These are phyloP conservation scores for Microchrysa polita DNA, from an alignment of 2,888 invertebrate genomes.

Conservation along the genomic window DNA sequence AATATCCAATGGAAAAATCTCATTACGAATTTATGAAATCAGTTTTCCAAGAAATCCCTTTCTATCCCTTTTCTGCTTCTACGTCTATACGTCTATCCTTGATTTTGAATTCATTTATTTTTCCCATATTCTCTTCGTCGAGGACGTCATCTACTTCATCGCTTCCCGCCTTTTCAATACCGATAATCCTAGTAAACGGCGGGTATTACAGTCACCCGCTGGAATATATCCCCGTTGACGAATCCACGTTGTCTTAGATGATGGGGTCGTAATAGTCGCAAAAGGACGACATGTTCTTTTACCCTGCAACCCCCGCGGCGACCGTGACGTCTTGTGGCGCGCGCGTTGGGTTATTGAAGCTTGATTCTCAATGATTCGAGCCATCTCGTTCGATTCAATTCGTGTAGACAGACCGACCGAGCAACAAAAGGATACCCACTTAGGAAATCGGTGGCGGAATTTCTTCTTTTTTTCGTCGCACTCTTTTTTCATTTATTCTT, in stretches of 20 bases:
- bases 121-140: slow-evolving; percentile 35
- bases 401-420: slow-evolving; percentile 11
- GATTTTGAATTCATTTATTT: slow-evolving; percentile 21
- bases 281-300: slow-evolving; percentile 1
- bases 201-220: slow-evolving; percentile 33
- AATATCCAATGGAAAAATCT: slow-evolving; percentile 45
- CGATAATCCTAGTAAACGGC: slow-evolving; percentile 37
- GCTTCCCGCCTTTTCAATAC: slow-evolving; percentile 36
- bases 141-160: slow-evolving; percentile 42
- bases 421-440: slow-evolving; percentile 26
- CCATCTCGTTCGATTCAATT: slow-evolving; percentile 31
- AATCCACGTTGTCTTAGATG: background rate
- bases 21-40: slow-evolving; percentile 49
- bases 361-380: slow-evolving; percentile 7
- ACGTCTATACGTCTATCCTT: slow-evolving; percentile 19
- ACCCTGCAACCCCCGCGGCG: background rate
- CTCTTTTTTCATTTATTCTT: slow-evolving; percentile 4
- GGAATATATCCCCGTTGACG: slow-evolving; percentile 23
- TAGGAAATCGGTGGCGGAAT: slow-evolving; percentile 19
- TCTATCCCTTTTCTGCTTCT: slow-evolving; percentile 11
- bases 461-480: background rate
- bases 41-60: slow-evolving; percentile 43
- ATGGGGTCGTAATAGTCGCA: background rate
- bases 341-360: background rate
- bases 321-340: no score